phyloP scores from a whole-genome alignment of 2,797 vertebrate species.

The Neomorphus geoffroyi region DNA sequence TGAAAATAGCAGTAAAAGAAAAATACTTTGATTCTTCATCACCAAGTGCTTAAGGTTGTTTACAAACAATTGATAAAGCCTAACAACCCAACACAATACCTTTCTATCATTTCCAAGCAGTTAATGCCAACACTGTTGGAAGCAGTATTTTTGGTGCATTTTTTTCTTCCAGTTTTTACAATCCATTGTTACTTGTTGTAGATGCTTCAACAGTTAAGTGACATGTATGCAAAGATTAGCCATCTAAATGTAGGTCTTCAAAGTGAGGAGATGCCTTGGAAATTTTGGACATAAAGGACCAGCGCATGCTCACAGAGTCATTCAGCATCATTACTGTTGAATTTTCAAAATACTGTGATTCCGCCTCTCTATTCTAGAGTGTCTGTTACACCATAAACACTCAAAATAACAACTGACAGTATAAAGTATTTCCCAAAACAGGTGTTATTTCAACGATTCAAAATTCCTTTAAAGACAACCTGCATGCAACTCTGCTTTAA shows the following conservation, averaged over 20 bases:
- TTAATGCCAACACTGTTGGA: neutral
- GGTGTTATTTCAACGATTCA: neutral
- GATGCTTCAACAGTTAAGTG: neutral
- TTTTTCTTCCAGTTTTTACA: neutral
- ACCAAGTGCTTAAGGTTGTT: neutral
- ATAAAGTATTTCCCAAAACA: neutral
- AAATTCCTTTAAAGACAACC: neutral
- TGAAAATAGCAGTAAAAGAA: neutral
- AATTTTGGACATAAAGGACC: neutral
- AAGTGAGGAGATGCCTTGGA: neutral
- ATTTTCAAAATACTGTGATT: neutral
- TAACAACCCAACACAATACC: neutral
- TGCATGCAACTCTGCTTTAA: neutral
- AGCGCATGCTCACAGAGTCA: neutral
- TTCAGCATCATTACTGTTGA: neutral
- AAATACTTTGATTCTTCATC: neutral
- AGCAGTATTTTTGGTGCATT: neutral
- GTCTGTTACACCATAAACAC: neutral
- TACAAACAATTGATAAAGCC: neutral
- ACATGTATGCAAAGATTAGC: neutral
- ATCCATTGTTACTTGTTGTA: neutral
- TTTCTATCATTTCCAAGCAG: neutral
- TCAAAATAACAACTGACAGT: neutral
- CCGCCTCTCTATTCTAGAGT: neutral
- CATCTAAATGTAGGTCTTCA: neutral